A percentile compares a stretch with the other conserved stretches of the same genome.
Conservation (phyloP, 2,888 invertebrate species). For the Rhodophaea formosa region DNA sequence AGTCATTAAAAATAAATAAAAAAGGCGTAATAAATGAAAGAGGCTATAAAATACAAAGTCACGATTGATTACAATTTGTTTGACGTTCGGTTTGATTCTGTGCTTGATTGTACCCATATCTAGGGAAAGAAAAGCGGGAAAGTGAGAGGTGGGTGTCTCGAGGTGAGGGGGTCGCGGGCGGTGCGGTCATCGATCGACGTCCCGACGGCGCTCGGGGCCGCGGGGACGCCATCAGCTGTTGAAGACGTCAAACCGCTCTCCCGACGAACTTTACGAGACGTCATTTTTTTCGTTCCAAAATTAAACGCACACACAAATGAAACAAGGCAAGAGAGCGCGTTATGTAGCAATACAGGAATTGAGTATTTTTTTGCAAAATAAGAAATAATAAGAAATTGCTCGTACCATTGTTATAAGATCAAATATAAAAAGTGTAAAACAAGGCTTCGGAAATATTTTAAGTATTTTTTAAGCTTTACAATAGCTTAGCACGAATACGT, state of each 20-base stretch:
- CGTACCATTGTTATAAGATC: no score
- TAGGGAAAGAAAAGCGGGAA: constrained; percentile 72
- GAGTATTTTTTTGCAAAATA: background rate
- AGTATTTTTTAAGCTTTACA: no score
- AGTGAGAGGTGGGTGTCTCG: constrained; percentile 62
- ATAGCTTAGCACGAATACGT: no score
- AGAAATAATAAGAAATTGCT: no score
- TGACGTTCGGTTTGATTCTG: background rate
- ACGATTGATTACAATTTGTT: no score
- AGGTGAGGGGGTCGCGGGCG: constrained; percentile 52
- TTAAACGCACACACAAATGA: constrained; percentile 2
- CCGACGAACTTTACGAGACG: constrained; percentile 29
- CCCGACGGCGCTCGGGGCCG: constrained; percentile 52
- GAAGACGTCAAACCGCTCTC: constrained; percentile 45
- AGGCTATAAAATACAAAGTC: no score
- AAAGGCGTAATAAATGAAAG: no score
- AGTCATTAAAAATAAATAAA: background rate
- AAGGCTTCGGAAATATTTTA: no score
- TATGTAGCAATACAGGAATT: no score
- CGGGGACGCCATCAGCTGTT: constrained; percentile 72
- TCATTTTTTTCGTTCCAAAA: constrained; percentile 17
- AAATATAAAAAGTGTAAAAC: no score
- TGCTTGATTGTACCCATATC: constrained; percentile 11
- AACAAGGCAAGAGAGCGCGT: background rate
- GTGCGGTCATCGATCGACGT: constrained; percentile 71